Evolutionary conservation across 2,113 vertebrate species (phyloP).

Genomic region (Diglossa brunneiventris): DNA sequence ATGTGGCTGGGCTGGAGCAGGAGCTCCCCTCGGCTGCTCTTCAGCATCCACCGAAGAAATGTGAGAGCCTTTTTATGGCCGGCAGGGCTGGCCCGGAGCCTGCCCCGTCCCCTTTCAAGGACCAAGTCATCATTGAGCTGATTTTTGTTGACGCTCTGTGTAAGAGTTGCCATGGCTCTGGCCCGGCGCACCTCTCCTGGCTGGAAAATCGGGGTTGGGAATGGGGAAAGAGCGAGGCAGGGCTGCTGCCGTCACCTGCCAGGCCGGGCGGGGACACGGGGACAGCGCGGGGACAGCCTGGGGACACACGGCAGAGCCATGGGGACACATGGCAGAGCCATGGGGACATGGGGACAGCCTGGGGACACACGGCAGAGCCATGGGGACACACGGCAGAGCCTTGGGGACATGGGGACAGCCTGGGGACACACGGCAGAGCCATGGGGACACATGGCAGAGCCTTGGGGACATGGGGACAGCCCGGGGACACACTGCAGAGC

Average conservation of each 20-base stretch:
- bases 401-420: too few relatives aligned
- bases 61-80: background rate
- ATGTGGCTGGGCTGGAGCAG: background rate
- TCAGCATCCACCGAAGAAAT: background rate
- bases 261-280: background rate
- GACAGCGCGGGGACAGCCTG: too few relatives aligned
- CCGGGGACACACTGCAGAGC: too few relatives aligned
- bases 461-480: too few relatives aligned
- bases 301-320: too few relatives aligned
- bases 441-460: too few relatives aligned
- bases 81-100: background rate
- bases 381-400: too few relatives aligned
- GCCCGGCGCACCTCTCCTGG: background rate
- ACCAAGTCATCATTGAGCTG: background rate
- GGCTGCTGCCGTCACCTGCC: background rate
- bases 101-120: background rate
- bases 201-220: background rate
- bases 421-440: too few relatives aligned
- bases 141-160: constrained; percentile 10
- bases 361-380: too few relatives aligned
- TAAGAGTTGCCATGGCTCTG: constrained; percentile 15
- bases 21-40: background rate
- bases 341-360: too few relatives aligned
- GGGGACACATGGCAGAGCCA: too few relatives aligned
- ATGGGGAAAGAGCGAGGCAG: background rate